Percentiles rank a stretch among this genome's conserved stretches.
Evolutionary conservation across 2,888 invertebrate genomes (phyloP).

Genomic region (Drosophila picticornis): DNA sequence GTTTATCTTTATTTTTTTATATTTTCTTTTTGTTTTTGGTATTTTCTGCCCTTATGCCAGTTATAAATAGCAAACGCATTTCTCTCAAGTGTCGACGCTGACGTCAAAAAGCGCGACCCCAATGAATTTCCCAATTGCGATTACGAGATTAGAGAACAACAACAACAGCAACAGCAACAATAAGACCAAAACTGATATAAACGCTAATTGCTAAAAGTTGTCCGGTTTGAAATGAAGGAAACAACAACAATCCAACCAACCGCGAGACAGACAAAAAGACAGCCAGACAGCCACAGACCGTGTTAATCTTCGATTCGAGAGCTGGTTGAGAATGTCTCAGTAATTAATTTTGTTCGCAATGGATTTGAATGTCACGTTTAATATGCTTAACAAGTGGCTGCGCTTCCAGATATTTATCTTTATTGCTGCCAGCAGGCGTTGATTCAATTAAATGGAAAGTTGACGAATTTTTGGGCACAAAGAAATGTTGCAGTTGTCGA

Average conservation of each 20-base stretch:
- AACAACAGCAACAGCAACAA: neutral
- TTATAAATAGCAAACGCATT: conserved; percentile 51
- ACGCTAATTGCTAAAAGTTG: conserved; percentile 31
- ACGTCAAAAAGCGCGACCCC: conserved; percentile 37
- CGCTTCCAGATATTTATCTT: neutral
- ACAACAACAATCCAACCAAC: neutral
- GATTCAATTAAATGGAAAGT: neutral
- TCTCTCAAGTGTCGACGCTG: conserved; percentile 23
- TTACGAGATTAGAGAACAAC: conserved; percentile 24
- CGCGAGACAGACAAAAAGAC: neutral
- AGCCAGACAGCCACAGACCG: neutral
- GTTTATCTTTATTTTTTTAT: conserved; percentile 23
- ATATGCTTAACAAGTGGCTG: neutral
- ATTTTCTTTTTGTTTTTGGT: neutral
- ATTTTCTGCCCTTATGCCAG: conserved; percentile 13
- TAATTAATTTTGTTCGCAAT: neutral
- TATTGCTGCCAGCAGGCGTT: neutral
- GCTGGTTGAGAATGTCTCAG: neutral
- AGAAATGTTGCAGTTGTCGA: neutral
- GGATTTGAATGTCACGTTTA: neutral
- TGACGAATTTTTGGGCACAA: neutral
- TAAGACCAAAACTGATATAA: neutral
- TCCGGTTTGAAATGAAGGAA: conserved; percentile 2
- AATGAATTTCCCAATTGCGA: conserved; percentile 28
- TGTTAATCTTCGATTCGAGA: conserved; percentile 3